phyloP scores from a whole-genome alignment of 2,888 invertebrate species.

The Dicranocentrus wangi region DNA sequence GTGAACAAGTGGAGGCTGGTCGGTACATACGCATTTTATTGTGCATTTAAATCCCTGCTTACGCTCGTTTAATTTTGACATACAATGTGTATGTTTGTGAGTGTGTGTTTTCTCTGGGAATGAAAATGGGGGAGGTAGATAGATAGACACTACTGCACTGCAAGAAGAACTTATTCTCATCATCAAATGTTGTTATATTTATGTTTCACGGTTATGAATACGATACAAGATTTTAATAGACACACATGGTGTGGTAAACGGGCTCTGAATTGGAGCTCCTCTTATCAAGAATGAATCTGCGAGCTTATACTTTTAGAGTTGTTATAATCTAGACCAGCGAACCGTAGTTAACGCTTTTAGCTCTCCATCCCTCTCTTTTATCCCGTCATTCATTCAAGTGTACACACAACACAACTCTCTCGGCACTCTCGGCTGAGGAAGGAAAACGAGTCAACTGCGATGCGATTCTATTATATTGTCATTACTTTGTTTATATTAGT shows the following conservation, averaged over 20 bases:
- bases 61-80: not conserved
- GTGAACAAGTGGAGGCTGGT: not conserved
- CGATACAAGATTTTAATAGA: constrained; percentile 50
- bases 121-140: too few species aligned
- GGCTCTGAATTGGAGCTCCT: too few species aligned
- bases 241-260: constrained; percentile 42
- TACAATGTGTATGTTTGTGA: too few species aligned
- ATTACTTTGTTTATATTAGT: constrained; percentile 27
- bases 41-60: too few species aligned
- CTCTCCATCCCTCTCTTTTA: constrained; percentile 28
- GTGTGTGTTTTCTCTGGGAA: too few species aligned
- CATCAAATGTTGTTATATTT: constrained; percentile 5
- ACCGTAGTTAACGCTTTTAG: constrained; percentile 53
- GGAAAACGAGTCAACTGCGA: not conserved
- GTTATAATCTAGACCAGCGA: constrained; percentile 55
- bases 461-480: constrained; percentile 20
- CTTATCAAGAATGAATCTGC: constrained; percentile 52
- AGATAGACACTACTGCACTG: not conserved
- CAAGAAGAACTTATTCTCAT: not conserved
- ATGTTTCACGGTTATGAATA: constrained; percentile 38
- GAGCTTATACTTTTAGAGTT: not conserved
- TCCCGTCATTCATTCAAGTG: not conserved
- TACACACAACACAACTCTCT: too few species aligned
- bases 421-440: too few species aligned
- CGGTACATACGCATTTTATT: not conserved